Conservation (phyloP, 2,113 vertebrate genomes). For the Terrapene triunguis region DNA sequence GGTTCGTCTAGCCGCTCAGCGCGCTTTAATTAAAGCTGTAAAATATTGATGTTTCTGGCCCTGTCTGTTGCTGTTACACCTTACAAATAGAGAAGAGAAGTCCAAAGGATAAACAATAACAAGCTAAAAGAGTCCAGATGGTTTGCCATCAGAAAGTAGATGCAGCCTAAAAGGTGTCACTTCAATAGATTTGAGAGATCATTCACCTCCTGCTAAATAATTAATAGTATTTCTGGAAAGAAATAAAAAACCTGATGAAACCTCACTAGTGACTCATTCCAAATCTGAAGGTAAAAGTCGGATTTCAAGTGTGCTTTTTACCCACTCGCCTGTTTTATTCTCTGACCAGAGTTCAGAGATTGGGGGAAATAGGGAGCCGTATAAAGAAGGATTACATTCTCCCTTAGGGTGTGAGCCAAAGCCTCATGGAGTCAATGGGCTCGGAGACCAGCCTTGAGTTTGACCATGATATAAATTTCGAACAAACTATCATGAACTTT, state of each 20-base stretch:
- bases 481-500: not conserved
- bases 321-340: not conserved
- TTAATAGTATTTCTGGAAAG: conserved; percentile 71
- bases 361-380: not conserved
- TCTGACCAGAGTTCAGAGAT: not conserved
- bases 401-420: not conserved
- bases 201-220: conserved; percentile 75
- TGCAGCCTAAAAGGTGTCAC: conserved; percentile 68
- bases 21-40: conserved; percentile 78
- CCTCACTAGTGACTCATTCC: conserved; percentile 20
- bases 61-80: conserved; percentile 72
- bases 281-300: conserved; percentile 35
- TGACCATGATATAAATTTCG: too few species aligned
- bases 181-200: conserved; percentile 71
- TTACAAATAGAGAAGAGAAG: conserved; percentile 58
- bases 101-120: conserved; percentile 73
- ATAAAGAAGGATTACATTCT: not conserved
- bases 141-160: conserved; percentile 73
- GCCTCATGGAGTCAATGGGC: not conserved
- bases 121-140: conserved; percentile 72
- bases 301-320: not conserved
- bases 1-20: not conserved
- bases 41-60: conserved; percentile 86
- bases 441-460: too few species aligned
- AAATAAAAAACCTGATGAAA: conserved; percentile 58